Conservation (phyloP, 2,797 vertebrate genomes). For the Malurus splendens region DNA sequence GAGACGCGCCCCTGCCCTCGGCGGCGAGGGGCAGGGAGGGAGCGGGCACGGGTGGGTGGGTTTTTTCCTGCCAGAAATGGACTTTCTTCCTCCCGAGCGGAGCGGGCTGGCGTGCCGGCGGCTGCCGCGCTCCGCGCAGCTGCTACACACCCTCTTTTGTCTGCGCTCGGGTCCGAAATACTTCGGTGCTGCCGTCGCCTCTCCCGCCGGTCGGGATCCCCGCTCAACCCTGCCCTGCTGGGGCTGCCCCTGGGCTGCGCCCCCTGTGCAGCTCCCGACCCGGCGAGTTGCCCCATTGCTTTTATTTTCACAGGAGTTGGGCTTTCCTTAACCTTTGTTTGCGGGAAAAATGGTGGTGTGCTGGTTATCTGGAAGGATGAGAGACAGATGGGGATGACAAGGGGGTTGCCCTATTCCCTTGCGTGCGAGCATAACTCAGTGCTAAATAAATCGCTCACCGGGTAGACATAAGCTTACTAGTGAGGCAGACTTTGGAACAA, state of each 20-base stretch:
- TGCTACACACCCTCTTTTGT: conserved; percentile 73
- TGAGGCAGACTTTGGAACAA: not conserved
- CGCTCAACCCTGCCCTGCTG: not conserved
- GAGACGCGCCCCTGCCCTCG: not conserved
- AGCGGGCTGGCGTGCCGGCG: not conserved
- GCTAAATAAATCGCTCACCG: not conserved
- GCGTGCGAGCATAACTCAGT: not conserved
- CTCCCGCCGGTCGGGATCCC: not conserved
- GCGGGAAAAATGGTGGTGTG: conserved; percentile 34
- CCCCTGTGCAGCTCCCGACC: not conserved
- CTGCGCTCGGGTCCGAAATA: not conserved
- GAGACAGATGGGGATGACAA: not conserved
- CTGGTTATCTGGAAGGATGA: not conserved
- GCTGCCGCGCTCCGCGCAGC: not conserved
- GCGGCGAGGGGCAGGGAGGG: not conserved
- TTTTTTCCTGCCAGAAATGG: not conserved
- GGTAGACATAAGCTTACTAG: not conserved
- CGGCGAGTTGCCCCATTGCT: not conserved
- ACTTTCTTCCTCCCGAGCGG: not conserved
- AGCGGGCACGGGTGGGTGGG: not conserved
- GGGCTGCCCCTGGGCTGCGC: not conserved
- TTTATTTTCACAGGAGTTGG: not conserved
- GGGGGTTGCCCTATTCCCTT: not conserved
- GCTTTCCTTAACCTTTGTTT: conserved; percentile 11
- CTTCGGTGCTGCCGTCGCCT: not conserved